Percentiles rank a stretch among this genome's conserved stretches.
These are phyloP conservation scores for Helicoverpa assulta DNA, from an alignment of 2,888 invertebrate species.

Conservation along the genomic window DNA sequence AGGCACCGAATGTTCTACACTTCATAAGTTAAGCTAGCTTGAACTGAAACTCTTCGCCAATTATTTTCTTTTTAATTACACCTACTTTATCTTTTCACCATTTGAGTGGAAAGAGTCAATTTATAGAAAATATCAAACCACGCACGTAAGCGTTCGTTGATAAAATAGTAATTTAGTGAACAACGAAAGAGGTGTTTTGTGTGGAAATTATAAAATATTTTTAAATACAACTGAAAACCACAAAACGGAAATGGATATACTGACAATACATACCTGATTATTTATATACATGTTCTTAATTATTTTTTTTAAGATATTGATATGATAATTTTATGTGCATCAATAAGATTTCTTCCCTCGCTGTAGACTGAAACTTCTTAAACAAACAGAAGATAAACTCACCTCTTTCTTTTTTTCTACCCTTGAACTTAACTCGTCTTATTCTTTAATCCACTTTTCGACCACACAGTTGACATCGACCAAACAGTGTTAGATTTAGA, in stretches of 20 bases:
- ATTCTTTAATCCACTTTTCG: too few relatives aligned
- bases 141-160: slow-evolving; percentile 2
- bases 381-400: too few relatives aligned
- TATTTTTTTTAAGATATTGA: too few relatives aligned
- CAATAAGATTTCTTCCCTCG: too few relatives aligned
- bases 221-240: background rate
- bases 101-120: slow-evolving; percentile 23
- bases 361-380: too few relatives aligned
- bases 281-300: too few relatives aligned
- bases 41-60: background rate
- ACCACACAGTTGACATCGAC: slow-evolving; percentile 10
- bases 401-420: too few relatives aligned
- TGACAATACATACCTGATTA: too few relatives aligned
- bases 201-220: background rate
- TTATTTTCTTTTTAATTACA: background rate
- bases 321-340: too few relatives aligned
- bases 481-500: background rate
- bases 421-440: too few relatives aligned
- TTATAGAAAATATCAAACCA: slow-evolving; percentile 21
- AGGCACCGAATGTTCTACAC: background rate
- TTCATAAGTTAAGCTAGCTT: background rate
- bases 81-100: background rate
- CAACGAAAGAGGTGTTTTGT: slow-evolving; percentile 37
- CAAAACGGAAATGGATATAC: too few relatives aligned
- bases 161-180: slow-evolving; percentile 28